Evolutionary conservation across 2,888 invertebrate genomes (phyloP), one percentile per base, ranked within the genome.

Genomic region (Diogma glabrata): DNA sequence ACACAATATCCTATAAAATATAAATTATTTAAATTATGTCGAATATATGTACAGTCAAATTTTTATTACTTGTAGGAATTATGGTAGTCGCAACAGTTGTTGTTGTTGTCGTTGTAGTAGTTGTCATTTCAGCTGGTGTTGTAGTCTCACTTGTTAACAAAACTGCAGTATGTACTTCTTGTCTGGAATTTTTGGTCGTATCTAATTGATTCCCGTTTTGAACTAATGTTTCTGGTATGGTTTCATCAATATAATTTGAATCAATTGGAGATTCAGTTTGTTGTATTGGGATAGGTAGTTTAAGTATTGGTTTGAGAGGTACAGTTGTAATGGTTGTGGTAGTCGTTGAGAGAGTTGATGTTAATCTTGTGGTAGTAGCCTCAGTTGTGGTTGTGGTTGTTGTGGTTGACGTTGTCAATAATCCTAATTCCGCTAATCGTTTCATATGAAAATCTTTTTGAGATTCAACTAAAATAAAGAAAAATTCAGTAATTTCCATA

Each of bases 391-490:
- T 76, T 60, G 69, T 66, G 0, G 67, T 67, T 5, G 67, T 67
- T 7, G 71, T 66, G 38, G 73, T 67, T 8, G 72, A 71, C 14
- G 74, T 74, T 22, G 71, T 71, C 36, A 73, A 63, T 57, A 72
- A 68, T 43, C 73, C 72, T 56, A 73, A 62, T 63, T 75, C 75
- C 23, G 75, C 72, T 53, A 72, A 67, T 56, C 72, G 75, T 60
- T 73, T 75, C 65, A 79, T 75, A 64, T 91, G 90, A 67, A 85
- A 90, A 70, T 90, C 88, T 66, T 87, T 87, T 70, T 91, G 90
- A 12, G 89, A 84, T 70, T 90, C 89, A 64, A 89, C 90, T 90
- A n/a, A n/a, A 72, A 12, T 76, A 75, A 54, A 53, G 58, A 47
- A 55, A 49, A 47, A 47, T n/a, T n/a, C n/a, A n/a, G n/a, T n/a